Evolutionary conservation across 2,113 vertebrate species (phyloP), one percentile per base, ranked within the genome.

Genomic region (Syngnathus scovelli): DNA sequence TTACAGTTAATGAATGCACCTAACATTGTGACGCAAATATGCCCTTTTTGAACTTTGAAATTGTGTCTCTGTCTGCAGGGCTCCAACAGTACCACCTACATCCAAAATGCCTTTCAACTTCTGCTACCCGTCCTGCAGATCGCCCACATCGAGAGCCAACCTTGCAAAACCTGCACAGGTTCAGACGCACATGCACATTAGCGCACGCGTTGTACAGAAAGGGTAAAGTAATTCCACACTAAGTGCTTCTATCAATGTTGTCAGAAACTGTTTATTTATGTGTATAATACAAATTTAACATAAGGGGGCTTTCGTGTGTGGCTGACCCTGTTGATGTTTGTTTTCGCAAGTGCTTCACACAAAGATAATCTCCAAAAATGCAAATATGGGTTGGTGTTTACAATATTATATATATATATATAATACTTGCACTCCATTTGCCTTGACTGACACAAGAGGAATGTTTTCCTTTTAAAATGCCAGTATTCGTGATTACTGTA

Each of bases 101-200:
- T 98, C 73, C 93, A 95, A 70, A 94, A 96, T 52, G 97, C 95
- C 64, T 93, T 99, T 89, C 95, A 94, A 88, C 91, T 99, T 78
- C 87, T 99, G 81, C 91, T 98, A 81, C 95, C 97, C 0, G 79
- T 98, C 67, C 92, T 99, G 68, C 96, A 98, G 71, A 90, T 93
- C 52, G 96, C 95, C 12, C 93, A 96, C 44, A 91, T 98, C 79
- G 93, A 94, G 81, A 90, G 78, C 67, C 83, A 84, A 70, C 74
- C 87, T 74, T 81, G 69, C 48, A 88, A 80, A 82, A 21, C 79
- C 33, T 10, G 61, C 61, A 72, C 77, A 64, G 85, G 90, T 60
- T 69, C 75, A 36, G 64, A 59, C 37, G 68, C 63, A 48, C 78
- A 85, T 49, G 61, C 52, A 13, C 61, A 78, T 21, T 83, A 81